Base-by-base conservation (phyloP, 2,888 invertebrate genomes). In the Elmis aenea region DNA sequence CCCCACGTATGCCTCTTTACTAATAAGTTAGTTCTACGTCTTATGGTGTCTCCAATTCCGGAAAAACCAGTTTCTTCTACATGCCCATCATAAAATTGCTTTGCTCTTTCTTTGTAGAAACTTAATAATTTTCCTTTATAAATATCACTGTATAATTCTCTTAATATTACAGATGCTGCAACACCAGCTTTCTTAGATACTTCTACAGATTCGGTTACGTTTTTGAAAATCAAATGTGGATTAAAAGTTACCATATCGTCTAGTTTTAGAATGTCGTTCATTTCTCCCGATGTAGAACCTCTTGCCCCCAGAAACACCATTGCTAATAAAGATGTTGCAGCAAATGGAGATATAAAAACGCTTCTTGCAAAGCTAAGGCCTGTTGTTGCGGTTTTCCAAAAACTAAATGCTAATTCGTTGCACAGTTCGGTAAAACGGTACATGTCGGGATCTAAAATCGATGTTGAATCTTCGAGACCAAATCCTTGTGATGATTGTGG, bases 201-300 rank as follows among this genome's bases (percentile, higher is more conserved):
- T 46, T 83, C 79, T 15, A 88, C 81, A 0, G 87, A 83, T 55
- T 88, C 88, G 0, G 88, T 87, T 11, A 91, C 82, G 58, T 90
- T 90, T 61, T 85, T 85, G 51, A 90, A 79, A 1, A 88, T 82
- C 52, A 89, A 75, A 61, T 92, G 91, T 0, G 91, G 91, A 65
- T 91, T 92, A 56, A 92, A 91, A 0, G 88, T 87, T 0, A 88
- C 83, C 79, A 90, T 87, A 46, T 91, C 88, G 58, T 91, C 91
- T 9, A 91, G 69, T 52, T 81, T 80, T 0, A 91, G 69, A 6
- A 91, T 78, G 56, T 89, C 88, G 58, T 91, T 90, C 85, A 92
- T 88, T 72, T 90, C 88, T 0, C 86, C 88, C 0, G 91, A 90
- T 0, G 91, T 91, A 2, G 85, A 78, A 1, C 90, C 90, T 48